phyloP scores from a whole-genome alignment of 2,797 vertebrate species.

The Psittacula derbiana region DNA sequence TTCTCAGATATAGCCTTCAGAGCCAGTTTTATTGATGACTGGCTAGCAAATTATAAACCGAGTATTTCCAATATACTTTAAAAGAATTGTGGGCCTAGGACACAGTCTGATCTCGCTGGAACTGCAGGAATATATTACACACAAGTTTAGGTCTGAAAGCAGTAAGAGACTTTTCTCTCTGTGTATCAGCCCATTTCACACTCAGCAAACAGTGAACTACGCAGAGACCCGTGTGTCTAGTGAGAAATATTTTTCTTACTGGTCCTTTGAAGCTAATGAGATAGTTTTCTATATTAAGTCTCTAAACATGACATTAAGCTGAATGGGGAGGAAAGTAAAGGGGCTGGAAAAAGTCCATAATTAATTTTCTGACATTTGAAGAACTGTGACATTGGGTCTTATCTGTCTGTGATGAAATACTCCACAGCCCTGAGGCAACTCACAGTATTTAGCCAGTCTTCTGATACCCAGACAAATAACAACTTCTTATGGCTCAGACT shows the following conservation, averaged over 20 bases:
- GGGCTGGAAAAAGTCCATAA: conserved; percentile 38
- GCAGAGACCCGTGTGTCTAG: background rate
- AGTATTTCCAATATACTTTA: accelerated
- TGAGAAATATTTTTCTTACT: background rate
- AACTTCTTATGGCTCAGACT: background rate
- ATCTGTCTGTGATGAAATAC: conserved; percentile 15
- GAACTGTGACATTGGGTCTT: conserved; percentile 45
- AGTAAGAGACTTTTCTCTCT: background rate
- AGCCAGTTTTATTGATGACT: background rate
- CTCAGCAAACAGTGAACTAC: background rate
- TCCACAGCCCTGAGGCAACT: background rate
- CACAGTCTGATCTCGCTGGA: background rate
- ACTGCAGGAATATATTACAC: background rate
- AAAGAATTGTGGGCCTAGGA: background rate
- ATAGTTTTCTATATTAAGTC: conserved; percentile 38
- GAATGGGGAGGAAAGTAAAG: background rate
- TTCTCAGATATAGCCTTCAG: background rate
- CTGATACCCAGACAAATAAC: conserved; percentile 22
- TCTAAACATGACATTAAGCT: conserved; percentile 51
- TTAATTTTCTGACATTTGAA: conserved; percentile 67
- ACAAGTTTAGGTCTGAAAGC: background rate
- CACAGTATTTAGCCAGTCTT: conserved; percentile 8
- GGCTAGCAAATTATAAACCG: background rate
- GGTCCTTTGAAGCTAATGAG: conserved; percentile 10
- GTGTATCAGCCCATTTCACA: background rate